Base-by-base conservation (phyloP, 1,140 invertebrate genomes). In the Drosophila virilis region DNA sequence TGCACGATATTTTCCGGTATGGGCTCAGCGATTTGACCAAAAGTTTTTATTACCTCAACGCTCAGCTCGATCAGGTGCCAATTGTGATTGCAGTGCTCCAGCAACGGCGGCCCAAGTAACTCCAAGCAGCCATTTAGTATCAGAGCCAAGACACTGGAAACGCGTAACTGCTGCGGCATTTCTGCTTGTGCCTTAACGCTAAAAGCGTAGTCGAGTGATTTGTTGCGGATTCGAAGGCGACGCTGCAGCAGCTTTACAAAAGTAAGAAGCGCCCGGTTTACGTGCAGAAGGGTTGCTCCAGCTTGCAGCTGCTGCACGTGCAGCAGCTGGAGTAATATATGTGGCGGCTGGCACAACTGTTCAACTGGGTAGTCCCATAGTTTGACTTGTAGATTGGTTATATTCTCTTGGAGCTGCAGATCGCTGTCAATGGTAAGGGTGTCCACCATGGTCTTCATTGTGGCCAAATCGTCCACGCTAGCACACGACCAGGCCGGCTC, bases 281-380 rank as follows among this genome's bases (percentile, higher is more conserved):
- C 68, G 0, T 84, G 64, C 10, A 55, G 13, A 10, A 79, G 12
- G 1, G 22, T 51, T 12, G 46, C 38, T 6, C 60, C 52, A 0
- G 35, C 8, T 1, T 37, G 8, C 12, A 9, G 10, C 1, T 68
- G 50, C 37, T 84, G 89, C 6, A 91, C 46, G 13, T 88, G 43
- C n/a, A 91, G 32, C 13, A 92, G 32, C 3, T 74, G 50, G 0
- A 86, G 66, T 9, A 85, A 89, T n/a, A 88, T 61, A 28, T 78
- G 60, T 8, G 91, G 91, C 0, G 77, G 15, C 55, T 92, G 91
- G 2, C 91, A 70, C 32, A 92, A 57, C 46, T 82, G 91, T 46
- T 92, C 91, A 0, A 70, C 68, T 2, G 91, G 91, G 62, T 92
- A 92, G 62, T 92, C 91, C 7, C 15, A 15, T 55, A 92, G 61